These are phyloP conservation scores for Fukomys damarensis DNA, from an alignment of 2,113 vertebrate species.

Conservation along the genomic window DNA sequence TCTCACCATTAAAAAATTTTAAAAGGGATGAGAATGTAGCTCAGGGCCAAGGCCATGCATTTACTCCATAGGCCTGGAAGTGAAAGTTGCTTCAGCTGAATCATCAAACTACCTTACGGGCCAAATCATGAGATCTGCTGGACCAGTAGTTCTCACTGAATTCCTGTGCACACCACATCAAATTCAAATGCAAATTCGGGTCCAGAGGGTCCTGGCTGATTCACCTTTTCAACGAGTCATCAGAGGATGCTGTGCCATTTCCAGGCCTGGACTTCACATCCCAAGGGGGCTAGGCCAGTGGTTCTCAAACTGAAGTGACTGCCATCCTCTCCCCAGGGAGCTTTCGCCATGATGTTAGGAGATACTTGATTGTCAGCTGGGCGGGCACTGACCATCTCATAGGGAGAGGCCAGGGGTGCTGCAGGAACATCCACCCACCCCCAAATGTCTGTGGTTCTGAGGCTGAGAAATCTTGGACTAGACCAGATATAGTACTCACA, in stretches of 20 bases:
- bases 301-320: not conserved
- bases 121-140: not conserved
- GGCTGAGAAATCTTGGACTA: not conserved
- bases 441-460: not conserved
- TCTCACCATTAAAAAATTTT: not conserved
- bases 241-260: not conserved
- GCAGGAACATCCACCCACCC: not conserved
- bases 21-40: not conserved
- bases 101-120: not conserved
- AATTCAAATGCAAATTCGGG: not conserved
- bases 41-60: not conserved
- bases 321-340: not conserved
- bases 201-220: not conserved
- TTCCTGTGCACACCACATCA: not conserved
- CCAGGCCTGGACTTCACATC: not conserved
- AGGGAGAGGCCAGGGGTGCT: not conserved
- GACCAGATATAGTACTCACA: not conserved
- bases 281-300: not conserved
- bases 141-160: not conserved
- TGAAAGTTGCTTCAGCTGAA: not conserved
- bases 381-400: not conserved
- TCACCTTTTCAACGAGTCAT: not conserved
- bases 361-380: not conserved
- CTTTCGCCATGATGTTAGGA: too few species aligned
- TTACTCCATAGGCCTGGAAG: not conserved